Evolutionary conservation across 2,888 invertebrate species (phyloP).

Genomic region (Opisthograptis luteolata): DNA sequence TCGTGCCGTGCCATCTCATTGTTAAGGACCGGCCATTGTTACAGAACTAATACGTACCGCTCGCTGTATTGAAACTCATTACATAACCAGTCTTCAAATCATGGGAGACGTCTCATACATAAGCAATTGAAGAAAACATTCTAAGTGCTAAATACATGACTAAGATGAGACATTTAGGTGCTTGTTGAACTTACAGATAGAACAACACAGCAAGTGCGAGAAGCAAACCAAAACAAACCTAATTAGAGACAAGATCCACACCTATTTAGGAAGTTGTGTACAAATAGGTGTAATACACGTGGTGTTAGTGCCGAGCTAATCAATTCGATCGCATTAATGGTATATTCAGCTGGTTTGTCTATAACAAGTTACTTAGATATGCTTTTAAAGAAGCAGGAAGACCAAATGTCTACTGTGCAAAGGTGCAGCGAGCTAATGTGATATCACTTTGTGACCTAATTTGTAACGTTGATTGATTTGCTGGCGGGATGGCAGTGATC

Average conservation of each 20-base stretch:
- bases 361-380: constrained; percentile 40
- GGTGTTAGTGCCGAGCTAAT: constrained; percentile 31
- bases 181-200: constrained; percentile 8
- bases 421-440: constrained; percentile 19
- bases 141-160: constrained; percentile 4
- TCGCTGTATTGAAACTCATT: constrained; percentile 32
- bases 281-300: constrained; percentile 40
- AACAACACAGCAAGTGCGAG: constrained; percentile 14
- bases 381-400: constrained; percentile 32
- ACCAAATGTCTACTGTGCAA: too few relatives aligned
- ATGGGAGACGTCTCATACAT: constrained; percentile 28
- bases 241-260: constrained; percentile 24
- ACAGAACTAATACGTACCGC: constrained; percentile 38
- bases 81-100: constrained; percentile 29
- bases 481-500: constrained; percentile 19
- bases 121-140: constrained; percentile 22
- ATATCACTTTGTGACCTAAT: constrained; percentile 20
- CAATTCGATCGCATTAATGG: constrained; percentile 38
- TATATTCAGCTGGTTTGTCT: constrained; percentile 18
- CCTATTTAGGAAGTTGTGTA: constrained; percentile 33
- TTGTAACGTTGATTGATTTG: constrained; percentile 22
- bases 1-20: constrained; percentile 64
- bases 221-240: constrained; percentile 22
- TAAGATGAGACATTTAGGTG: constrained; percentile 17
- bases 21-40: constrained; percentile 52